Base-by-base conservation (phyloP, 2,113 vertebrate species). In the Pandion haliaetus region DNA sequence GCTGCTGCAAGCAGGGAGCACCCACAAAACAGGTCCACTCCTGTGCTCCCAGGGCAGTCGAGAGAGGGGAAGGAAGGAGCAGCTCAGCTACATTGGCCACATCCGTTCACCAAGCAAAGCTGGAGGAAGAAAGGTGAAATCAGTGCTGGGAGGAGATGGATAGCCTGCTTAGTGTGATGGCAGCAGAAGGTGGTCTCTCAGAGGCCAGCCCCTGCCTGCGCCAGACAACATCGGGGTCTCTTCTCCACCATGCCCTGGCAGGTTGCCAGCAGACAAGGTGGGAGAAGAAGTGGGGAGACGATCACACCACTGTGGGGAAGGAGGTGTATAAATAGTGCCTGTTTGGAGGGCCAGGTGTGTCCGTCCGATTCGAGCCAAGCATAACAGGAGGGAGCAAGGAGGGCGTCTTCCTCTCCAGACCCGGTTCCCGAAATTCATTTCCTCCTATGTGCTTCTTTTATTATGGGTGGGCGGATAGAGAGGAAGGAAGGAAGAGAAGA, bases 271-370 rank as follows among this genome's bases (percentile, higher is more conserved):
- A 91, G 81, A 82, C 65, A 47, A 57, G 31, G 50, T 7, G 0
- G 38, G 42, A 59, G 59, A 34, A 86, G 58, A 65, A 84, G n/a
- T 7, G 24, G 59, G 18, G 47, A 86, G 57, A 85, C 57, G 78
- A 86, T 90, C 73, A 57, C n/a, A 40, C 9, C 14, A 0, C 81
- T 20, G 73, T 57, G 34, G 91, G 95, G 89, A 90, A 94, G 92
- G 87, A 88, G 82, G 38, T 54, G 25, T 90, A 93, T 96, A 96
- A 96, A 96, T 93, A 94, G 95, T 40, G 66, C 62, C 73, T 94
- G 44, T 82, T 87, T 61, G 61, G 44, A 90, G 50, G 74, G 78
- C 78, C 95, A 96, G 95, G 84, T 96, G 93, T 94, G 93, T 96
- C 93, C 54, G 8, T 66, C 74, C 1, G 1, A 4, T n/a, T 34